Conservation (phyloP, 2,797 vertebrate species). For the Thripadectes ignobilis region DNA sequence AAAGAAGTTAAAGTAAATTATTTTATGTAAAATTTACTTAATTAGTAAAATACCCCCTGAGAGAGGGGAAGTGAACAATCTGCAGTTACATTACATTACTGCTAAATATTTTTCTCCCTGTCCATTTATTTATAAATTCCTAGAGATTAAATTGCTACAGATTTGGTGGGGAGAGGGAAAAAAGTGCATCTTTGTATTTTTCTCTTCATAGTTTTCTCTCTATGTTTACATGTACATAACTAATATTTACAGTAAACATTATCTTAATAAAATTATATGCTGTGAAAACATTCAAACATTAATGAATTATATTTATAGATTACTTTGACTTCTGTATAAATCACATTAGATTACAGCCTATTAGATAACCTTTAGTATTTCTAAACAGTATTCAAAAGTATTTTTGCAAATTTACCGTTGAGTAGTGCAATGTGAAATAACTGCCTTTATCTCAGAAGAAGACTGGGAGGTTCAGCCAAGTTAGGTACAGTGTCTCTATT, state of each 20-base stretch:
- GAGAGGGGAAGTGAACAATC: background rate
- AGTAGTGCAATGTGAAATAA: background rate
- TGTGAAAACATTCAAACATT: background rate
- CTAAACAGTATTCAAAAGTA: background rate
- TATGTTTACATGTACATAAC: background rate
- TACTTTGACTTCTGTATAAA: background rate
- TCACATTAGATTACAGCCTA: background rate
- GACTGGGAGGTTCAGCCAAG: slow-evolving; percentile 29
- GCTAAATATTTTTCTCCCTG: background rate
- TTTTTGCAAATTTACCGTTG: background rate
- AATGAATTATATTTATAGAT: background rate
- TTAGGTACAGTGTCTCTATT: background rate
- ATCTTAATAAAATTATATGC: background rate
- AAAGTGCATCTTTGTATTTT: background rate
- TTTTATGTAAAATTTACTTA: background rate
- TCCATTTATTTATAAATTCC: background rate
- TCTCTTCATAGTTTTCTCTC: background rate
- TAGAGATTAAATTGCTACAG: background rate
- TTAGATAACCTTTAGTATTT: background rate
- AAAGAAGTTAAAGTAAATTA: background rate
- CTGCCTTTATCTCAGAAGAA: background rate
- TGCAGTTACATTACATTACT: background rate
- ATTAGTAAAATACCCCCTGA: background rate
- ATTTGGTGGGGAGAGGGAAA: background rate
- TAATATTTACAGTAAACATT: background rate